These are phyloP conservation scores for Oncorhynchus keta DNA, from an alignment of 2,113 vertebrate species.

Conservation along the genomic window DNA sequence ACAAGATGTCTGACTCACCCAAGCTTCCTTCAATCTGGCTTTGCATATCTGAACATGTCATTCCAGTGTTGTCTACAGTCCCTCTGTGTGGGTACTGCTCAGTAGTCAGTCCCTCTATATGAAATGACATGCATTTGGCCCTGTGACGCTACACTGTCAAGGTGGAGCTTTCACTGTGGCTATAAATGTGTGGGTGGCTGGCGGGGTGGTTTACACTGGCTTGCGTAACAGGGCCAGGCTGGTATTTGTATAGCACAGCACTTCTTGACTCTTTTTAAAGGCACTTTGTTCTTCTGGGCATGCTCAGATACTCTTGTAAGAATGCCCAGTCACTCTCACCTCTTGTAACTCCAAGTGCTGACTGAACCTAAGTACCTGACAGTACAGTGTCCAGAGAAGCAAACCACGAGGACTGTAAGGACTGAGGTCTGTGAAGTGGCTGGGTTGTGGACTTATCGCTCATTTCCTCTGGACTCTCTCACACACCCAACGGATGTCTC, in stretches of 20 bases:
- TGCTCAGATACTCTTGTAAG: constrained; percentile 34
- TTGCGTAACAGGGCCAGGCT: constrained; percentile 53
- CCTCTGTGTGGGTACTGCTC: background rate
- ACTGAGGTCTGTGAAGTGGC: background rate
- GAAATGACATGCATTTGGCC: constrained; percentile 9
- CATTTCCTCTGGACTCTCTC: constrained; percentile 2
- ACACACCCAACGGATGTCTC: background rate
- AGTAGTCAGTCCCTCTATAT: background rate
- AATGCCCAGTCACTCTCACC: constrained; percentile 37
- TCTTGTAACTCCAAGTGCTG: constrained; percentile 10
- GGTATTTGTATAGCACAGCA: constrained; percentile 43
- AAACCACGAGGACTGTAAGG: background rate
- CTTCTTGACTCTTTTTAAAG: constrained; percentile 47
- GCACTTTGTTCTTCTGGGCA: constrained; percentile 47
- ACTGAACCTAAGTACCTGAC: background rate
- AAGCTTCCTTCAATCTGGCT: background rate
- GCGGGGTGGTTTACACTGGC: constrained; percentile 2
- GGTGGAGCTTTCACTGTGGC: constrained; percentile 44
- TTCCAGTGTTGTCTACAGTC: background rate
- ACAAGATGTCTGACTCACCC: background rate
- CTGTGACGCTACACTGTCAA: constrained; percentile 47
- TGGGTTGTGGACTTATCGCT: background rate
- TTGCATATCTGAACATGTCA: background rate
- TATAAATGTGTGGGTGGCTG: constrained; percentile 57
- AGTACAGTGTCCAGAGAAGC: constrained; percentile 1